These are phyloP conservation scores for Sander lucioperca DNA, from an alignment of 2,113 vertebrate species.

Conservation along the genomic window DNA sequence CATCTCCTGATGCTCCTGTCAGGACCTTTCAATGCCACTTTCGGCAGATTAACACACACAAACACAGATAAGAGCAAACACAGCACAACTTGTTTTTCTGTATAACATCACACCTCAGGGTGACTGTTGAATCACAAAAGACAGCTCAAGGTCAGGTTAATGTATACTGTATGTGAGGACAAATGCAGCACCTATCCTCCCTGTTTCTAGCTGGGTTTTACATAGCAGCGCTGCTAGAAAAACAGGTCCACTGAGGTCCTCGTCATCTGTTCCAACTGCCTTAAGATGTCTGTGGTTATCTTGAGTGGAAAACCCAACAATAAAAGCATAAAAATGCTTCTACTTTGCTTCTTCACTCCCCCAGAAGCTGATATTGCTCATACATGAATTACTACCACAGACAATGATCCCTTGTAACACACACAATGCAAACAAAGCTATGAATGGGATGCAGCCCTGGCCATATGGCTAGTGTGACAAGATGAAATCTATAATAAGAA, in stretches of 20 bases:
- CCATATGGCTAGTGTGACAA: slow-evolving; percentile 39
- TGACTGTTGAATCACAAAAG: slow-evolving; percentile 41
- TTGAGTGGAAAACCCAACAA: slow-evolving; percentile 48
- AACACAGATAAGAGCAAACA: slow-evolving; percentile 39
- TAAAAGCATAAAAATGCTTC: slow-evolving; percentile 19
- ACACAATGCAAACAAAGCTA: slow-evolving; percentile 31
- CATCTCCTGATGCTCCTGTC: slow-evolving; percentile 42
- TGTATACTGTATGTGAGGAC: slow-evolving; percentile 1
- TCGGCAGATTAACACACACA: slow-evolving; percentile 27
- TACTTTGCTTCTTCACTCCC: neutral
- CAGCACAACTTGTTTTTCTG: slow-evolving; percentile 1
- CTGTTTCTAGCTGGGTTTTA: neutral
- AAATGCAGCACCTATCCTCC: neutral
- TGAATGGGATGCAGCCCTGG: slow-evolving; percentile 41
- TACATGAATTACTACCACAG: slow-evolving; percentile 32
- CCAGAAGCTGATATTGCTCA: neutral
- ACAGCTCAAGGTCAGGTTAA: slow-evolving; percentile 38
- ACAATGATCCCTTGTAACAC: slow-evolving; percentile 12
- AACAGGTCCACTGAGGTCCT: slow-evolving; percentile 57
- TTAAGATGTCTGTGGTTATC: slow-evolving; percentile 31
- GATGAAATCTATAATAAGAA: slow-evolving; percentile 45
- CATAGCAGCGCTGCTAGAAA: slow-evolving; percentile 53
- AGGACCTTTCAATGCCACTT: slow-evolving; percentile 44
- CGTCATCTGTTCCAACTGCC: slow-evolving; percentile 57
- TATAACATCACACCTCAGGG: slow-evolving; percentile 46